phyloP scores from a whole-genome alignment of 2,797 vertebrate genomes.

The Tragelaphus oryx region DNA sequence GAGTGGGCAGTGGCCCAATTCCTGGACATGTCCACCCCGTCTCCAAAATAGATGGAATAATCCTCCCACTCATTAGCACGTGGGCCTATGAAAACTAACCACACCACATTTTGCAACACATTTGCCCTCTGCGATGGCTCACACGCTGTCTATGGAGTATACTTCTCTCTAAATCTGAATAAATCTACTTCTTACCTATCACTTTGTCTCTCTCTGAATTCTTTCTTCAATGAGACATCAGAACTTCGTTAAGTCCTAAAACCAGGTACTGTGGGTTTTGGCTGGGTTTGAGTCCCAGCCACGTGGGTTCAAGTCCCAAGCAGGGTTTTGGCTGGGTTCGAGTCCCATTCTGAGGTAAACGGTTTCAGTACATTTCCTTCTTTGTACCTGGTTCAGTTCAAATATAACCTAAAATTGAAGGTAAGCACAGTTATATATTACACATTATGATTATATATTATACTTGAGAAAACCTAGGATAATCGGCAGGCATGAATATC shows the following conservation, averaged over 20 bases:
- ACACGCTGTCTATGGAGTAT: neutral
- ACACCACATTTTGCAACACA: neutral
- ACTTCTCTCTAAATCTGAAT: neutral
- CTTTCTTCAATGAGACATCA: neutral
- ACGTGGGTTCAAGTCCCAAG: neutral
- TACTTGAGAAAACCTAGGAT: neutral
- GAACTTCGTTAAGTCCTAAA: neutral
- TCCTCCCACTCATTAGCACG: neutral
- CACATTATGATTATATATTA: neutral
- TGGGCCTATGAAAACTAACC: neutral
- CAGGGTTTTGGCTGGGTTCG: neutral
- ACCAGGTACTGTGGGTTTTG: neutral
- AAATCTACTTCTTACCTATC: neutral
- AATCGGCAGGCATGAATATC: neutral
- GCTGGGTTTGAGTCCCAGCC: neutral
- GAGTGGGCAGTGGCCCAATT: neutral
- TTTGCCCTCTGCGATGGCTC: neutral
- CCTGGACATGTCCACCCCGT: neutral
- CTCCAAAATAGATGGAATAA: neutral
- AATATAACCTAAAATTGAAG: neutral
- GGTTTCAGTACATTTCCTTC: neutral
- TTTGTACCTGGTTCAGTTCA: neutral
- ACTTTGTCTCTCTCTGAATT: neutral
- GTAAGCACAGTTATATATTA: neutral
- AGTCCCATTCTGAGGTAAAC: neutral